Percentiles rank a stretch among this genome's conserved stretches.
Conservation (phyloP, 2,888 invertebrate genomes). For the Limnephilus marmoratus region DNA sequence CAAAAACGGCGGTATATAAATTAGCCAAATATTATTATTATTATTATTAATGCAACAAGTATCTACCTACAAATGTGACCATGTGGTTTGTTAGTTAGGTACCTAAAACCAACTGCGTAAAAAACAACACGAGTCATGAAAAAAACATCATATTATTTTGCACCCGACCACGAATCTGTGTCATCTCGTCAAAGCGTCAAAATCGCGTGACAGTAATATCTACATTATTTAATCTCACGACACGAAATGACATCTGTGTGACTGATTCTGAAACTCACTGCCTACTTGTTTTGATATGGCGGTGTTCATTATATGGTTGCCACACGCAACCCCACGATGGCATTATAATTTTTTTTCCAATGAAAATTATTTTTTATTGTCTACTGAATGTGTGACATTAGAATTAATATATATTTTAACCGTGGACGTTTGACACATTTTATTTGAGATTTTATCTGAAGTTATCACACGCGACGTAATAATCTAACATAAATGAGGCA, state of each 20-base stretch:
- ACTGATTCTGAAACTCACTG: slow-evolving; percentile 3
- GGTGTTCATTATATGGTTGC: not conserved
- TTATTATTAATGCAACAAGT: no score
- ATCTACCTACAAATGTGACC: not conserved
- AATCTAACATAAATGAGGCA: not conserved
- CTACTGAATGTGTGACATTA: no score
- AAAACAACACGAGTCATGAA: not conserved
- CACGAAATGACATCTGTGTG: slow-evolving; percentile 10
- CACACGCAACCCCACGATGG: not conserved
- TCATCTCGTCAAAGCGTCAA: not conserved
- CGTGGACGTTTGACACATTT: not conserved
- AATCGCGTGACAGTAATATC: slow-evolving; percentile 6
- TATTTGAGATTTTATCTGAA: not conserved
- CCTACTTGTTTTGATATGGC: not conserved
- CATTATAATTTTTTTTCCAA: not conserved
- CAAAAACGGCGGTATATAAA: no score
- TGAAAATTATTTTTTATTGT: not conserved
- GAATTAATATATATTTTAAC: not conserved
- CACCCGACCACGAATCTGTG: slow-evolving; percentile 2
- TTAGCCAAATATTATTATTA: no score
- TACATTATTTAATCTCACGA: not conserved
- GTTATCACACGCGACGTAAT: not conserved
- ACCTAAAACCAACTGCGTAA: not conserved
- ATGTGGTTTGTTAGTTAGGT: not conserved
- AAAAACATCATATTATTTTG: not conserved